phyloP scores from a whole-genome alignment of 2,888 invertebrate genomes.

The Orthonevra nobilis region DNA sequence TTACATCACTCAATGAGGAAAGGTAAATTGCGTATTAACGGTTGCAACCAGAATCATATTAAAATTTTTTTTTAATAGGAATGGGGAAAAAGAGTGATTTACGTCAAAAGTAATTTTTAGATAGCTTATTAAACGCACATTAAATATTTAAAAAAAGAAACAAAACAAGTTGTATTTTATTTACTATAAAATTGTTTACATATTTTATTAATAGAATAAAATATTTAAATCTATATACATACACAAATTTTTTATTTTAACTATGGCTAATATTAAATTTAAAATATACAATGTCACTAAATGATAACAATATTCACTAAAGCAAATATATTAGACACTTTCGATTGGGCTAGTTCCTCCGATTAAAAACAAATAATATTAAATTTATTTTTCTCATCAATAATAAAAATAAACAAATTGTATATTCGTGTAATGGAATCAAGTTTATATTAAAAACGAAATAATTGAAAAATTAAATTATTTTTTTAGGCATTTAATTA shows the following conservation, averaged over 20 bases:
- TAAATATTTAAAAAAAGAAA: too few species aligned
- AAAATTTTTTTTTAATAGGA: too few species aligned
- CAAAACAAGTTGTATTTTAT: not conserved
- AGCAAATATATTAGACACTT: conserved; percentile 16
- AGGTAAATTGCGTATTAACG: too few species aligned
- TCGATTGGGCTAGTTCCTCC: conserved; percentile 42
- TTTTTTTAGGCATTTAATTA: too few species aligned
- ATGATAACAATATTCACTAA: conserved; percentile 6
- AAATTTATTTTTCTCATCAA: too few species aligned
- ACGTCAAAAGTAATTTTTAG: too few species aligned
- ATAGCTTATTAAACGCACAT: too few species aligned
- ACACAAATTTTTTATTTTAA: conserved; percentile 12
- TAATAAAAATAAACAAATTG: too few species aligned
- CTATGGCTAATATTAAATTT: conserved; percentile 39
- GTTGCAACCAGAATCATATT: too few species aligned
- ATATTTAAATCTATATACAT: conserved; percentile 27
- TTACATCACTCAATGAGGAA: too few species aligned
- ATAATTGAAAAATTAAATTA: not conserved
- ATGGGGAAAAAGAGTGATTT: too few species aligned
- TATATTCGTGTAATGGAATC: not conserved
- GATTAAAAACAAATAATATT: not conserved
- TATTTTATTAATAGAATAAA: conserved; percentile 8
- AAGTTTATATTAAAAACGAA: conserved; percentile 9
- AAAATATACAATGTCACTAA: conserved; percentile 43
- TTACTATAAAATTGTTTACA: conserved; percentile 27